These are phyloP conservation scores for Drosophila pullipes DNA, from an alignment of 2,888 invertebrate species.

Conservation along the genomic window DNA sequence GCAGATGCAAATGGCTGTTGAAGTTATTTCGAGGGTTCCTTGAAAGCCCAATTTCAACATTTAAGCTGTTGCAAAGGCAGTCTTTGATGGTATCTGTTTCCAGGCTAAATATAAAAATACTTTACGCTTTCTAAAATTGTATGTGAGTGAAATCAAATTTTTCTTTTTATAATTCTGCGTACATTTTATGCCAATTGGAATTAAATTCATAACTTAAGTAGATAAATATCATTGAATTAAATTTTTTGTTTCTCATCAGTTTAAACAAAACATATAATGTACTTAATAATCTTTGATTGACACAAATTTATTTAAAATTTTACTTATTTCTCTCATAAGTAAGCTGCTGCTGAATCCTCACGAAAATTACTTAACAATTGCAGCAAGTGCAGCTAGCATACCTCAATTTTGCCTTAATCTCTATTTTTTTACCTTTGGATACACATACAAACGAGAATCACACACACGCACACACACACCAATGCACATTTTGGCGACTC, in stretches of 20 bases:
- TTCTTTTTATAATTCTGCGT: background rate
- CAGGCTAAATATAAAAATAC: background rate
- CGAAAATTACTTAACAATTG: slow-evolving; percentile 10
- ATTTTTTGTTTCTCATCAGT: background rate
- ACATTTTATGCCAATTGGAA: background rate
- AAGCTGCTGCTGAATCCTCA: background rate
- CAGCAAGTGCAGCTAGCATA: background rate
- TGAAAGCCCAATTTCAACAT: slow-evolving; percentile 7
- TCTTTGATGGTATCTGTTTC: background rate
- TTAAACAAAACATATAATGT: background rate
- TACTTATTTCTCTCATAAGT: background rate
- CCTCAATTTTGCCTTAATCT: background rate
- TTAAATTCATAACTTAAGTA: background rate
- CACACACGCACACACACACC: background rate
- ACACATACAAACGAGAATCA: slow-evolving; percentile 17
- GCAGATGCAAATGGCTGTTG: slow-evolving; percentile 2
- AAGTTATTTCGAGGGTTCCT: slow-evolving; percentile 7
- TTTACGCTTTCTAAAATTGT: background rate
- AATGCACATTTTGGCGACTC: background rate
- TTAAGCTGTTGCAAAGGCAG: background rate
- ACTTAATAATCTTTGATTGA: background rate
- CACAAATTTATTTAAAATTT: background rate
- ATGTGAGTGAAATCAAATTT: background rate
- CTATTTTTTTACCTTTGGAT: background rate
- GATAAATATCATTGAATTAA: background rate